Conservation (phyloP, 64 coral and sea anemone genomes). For the Montipora cactus region DNA sequence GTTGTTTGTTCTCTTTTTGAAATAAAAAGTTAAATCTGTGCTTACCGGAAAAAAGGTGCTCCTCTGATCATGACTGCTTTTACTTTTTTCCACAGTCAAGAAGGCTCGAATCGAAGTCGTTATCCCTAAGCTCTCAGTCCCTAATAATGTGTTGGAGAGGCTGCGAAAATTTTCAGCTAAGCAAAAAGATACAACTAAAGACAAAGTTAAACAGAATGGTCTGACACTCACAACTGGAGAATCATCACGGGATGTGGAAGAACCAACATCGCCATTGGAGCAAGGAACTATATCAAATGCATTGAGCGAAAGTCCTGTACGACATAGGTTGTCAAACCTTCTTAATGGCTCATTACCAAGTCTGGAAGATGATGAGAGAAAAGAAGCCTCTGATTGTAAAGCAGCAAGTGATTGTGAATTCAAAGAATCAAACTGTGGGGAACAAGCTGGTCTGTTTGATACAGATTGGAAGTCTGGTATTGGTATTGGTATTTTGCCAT, state of each 20-base stretch:
- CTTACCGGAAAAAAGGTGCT: too few relatives aligned
- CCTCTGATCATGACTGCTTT: background rate
- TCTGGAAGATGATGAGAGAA: background rate
- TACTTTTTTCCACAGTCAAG: background rate
- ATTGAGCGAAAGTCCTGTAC: conserved; percentile 5
- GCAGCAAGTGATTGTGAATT: background rate
- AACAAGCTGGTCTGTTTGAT: background rate
- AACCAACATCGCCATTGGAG: background rate
- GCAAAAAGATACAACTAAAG: background rate
- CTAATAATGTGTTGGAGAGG: background rate
- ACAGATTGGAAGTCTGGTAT: background rate
- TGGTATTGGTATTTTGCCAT: background rate
- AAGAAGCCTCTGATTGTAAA: background rate
- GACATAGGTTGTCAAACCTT: conserved; percentile 28
- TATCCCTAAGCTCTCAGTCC: background rate
- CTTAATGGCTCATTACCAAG: background rate
- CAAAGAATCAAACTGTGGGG: background rate
- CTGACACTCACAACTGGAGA: too few relatives aligned
- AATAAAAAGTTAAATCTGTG: too few relatives aligned
- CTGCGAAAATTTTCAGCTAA: background rate
- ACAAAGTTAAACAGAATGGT: background rate
- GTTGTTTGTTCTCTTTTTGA: too few relatives aligned
- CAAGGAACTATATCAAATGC: background rate
- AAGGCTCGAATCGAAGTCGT: background rate
- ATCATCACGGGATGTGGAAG: too few relatives aligned